phyloP scores from a whole-genome alignment of 2,888 invertebrate species.

The Napeogenes inachia region DNA sequence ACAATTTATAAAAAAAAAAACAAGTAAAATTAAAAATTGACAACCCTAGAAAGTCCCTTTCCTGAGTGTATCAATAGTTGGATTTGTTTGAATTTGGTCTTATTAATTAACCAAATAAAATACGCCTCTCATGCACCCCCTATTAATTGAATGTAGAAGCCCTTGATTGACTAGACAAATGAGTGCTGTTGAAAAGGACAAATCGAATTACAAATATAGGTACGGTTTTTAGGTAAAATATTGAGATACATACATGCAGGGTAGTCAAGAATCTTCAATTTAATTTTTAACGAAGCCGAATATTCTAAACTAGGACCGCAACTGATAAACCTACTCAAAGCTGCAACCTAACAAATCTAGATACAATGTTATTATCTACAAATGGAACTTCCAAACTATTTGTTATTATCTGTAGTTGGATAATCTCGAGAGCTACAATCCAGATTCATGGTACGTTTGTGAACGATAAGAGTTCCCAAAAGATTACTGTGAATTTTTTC shows the following conservation, averaged over 20 bases:
- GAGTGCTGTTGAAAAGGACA: conserved; percentile 9
- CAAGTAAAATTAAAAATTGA: conserved; percentile 20
- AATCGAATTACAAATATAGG: conserved; percentile 2
- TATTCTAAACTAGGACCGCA: no score
- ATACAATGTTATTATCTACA: no score
- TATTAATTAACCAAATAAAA: conserved; percentile 74
- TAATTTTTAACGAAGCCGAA: background rate
- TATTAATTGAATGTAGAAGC: conserved; percentile 23
- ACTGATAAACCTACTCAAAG: no score
- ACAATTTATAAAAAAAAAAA: background rate
- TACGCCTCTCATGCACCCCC: conserved; percentile 28
- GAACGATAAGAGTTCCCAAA: background rate
- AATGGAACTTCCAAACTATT: no score
- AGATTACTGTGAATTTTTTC: background rate
- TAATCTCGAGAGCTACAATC: no score
- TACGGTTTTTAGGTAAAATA: background rate
- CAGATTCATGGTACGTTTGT: no score
- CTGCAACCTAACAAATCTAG: no score
- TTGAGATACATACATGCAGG: background rate
- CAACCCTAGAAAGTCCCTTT: conserved; percentile 51
- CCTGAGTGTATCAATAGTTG: conserved; percentile 69
- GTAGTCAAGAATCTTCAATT: background rate
- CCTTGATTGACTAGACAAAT: conserved; percentile 24
- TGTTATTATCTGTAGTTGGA: no score
- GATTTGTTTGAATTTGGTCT: conserved; percentile 73